Conservation (phyloP, 2,797 vertebrate species). For the Chelon auratus region DNA sequence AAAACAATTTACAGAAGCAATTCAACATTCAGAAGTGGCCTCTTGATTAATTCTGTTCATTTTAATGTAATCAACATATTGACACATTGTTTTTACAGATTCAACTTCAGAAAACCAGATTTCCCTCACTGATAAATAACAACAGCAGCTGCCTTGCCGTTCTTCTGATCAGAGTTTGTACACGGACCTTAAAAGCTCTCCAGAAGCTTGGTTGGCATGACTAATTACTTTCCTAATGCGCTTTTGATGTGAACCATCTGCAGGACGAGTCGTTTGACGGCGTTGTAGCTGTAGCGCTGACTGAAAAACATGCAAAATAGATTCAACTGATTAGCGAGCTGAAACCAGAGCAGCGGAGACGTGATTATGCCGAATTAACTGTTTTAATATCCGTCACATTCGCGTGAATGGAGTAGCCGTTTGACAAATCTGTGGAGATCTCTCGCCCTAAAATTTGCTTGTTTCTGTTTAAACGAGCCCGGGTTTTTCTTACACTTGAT, state of each 20-base stretch:
- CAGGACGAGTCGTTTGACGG: not conserved
- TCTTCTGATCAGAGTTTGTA: not conserved
- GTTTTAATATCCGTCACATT: no score
- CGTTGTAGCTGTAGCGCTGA: not conserved
- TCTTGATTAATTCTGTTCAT: no score
- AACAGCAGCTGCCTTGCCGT: not conserved
- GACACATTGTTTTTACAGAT: no score
- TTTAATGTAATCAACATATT: no score
- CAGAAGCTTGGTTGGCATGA: conserved; percentile 3
- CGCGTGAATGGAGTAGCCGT: no score
- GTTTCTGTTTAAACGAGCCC: no score
- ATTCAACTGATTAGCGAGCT: not conserved
- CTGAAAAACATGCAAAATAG: not conserved
- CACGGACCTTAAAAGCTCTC: not conserved
- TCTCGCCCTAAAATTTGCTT: no score
- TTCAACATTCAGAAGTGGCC: no score
- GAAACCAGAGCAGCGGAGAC: not conserved
- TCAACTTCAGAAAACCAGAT: not conserved
- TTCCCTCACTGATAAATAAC: not conserved
- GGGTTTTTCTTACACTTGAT: not conserved
- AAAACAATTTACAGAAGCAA: no score
- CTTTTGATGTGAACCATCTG: not conserved
- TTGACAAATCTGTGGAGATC: no score
- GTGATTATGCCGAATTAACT: no score
- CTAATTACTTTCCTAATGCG: not conserved